Evolutionary conservation across 1,140 invertebrate genomes (phyloP).

Genomic region (Oedothorax gibbosus): DNA sequence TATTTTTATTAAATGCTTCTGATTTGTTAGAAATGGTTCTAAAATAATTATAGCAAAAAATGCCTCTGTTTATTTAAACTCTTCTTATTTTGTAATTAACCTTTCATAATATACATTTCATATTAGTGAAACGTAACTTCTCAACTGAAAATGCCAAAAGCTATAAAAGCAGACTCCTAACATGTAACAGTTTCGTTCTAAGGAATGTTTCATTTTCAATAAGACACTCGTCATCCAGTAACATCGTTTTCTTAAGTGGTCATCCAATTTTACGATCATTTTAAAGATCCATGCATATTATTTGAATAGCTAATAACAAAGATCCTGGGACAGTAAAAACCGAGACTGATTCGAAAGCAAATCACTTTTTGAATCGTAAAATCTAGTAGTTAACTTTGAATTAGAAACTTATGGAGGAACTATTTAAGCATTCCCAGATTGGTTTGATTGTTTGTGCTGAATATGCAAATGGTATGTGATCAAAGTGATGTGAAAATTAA

Average conservation of each 20-base stretch:
- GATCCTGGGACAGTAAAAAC: slow-evolving; percentile 26
- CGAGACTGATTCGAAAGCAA: slow-evolving; percentile 19
- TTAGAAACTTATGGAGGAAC: slow-evolving; percentile 17
- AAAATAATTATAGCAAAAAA: no score
- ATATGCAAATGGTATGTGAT: slow-evolving; percentile 22
- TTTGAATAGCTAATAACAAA: slow-evolving; percentile 34
- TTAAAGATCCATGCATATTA: slow-evolving; percentile 34
- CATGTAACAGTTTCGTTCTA: no score
- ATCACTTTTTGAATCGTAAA: slow-evolving; percentile 50
- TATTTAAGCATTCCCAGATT: neutral
- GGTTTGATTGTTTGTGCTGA: slow-evolving; percentile 24
- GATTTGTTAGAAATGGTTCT: no score
- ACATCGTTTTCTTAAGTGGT: neutral
- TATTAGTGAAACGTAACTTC: no score
- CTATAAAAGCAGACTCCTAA: no score
- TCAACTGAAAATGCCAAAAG: no score
- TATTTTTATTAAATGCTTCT: no score
- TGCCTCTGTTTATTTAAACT: no score
- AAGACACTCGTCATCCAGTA: no score
- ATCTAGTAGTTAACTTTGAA: slow-evolving; percentile 45
- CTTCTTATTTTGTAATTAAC: no score
- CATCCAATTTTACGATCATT: slow-evolving; percentile 44
- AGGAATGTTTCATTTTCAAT: no score
- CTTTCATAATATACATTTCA: no score
- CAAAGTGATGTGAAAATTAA: slow-evolving; percentile 12